A percentile compares a stretch with the other conserved stretches of the same genome.
Conservation (phyloP, 2,797 vertebrate species). For the Etheostoma perlongum region DNA sequence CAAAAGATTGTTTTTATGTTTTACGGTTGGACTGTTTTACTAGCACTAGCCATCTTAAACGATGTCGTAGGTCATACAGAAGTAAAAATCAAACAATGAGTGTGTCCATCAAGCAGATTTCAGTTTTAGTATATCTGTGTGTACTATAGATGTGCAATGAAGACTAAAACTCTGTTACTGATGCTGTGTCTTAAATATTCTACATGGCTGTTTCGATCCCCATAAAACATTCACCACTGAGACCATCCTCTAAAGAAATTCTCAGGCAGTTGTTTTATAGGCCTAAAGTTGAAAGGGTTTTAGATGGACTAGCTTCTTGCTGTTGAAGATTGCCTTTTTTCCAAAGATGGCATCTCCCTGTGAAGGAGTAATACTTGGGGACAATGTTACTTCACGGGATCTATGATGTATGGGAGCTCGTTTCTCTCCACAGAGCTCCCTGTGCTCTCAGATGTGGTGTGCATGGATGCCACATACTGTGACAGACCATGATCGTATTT, state of each 20-base stretch:
- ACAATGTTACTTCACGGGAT: conserved; percentile 49
- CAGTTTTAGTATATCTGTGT: not conserved
- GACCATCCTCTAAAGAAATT: conserved; percentile 31
- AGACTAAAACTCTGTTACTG: not conserved
- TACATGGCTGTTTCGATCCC: conserved; percentile 1
- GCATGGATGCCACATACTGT: conserved; percentile 31
- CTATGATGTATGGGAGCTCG: conserved; percentile 49
- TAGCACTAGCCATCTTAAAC: not conserved
- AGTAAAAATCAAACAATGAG: not conserved
- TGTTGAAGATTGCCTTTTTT: conserved; percentile 51
- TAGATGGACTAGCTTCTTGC: conserved; percentile 50
- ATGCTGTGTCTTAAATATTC: not conserved
- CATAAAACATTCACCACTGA: not conserved
- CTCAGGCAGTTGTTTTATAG: conserved; percentile 26
- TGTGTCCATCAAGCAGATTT: not conserved
- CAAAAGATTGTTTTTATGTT: not conserved
- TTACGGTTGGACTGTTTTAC: not conserved
- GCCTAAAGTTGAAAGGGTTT: conserved; percentile 33
- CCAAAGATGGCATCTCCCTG: conserved; percentile 7
- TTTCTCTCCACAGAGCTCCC: conserved; percentile 29
- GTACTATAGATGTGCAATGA: not conserved
- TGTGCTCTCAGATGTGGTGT: conserved; percentile 30
- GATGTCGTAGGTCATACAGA: not conserved
- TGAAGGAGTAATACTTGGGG: conserved; percentile 46
- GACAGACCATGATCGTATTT: conserved; percentile 61